Base-by-base conservation (phyloP, 2,888 invertebrate genomes). In the Machimus atricapillus region DNA sequence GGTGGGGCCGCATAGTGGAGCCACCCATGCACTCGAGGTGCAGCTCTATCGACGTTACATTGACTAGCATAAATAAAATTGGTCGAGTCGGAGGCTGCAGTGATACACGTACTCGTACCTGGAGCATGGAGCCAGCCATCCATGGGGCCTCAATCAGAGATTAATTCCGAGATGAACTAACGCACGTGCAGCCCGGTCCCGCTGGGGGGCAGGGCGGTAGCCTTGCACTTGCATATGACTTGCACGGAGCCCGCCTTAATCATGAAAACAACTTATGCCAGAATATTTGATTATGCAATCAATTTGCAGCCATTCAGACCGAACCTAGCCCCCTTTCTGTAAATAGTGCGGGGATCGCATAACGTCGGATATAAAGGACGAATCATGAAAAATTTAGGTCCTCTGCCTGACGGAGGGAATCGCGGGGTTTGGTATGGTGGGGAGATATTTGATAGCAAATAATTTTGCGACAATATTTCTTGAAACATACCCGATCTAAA, bases 211-310 rank as follows among this genome's bases (percentile, higher is more conserved):
- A 23, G 14, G 9, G 9, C 34, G 23, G 34, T 14, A 1, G n/a
- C n/a, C 8, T 2, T 76, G 34, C 76, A 76, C n/a, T 34, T 76
- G 76, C 76, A 78, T 43, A 43, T 78, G 23, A 43, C 43, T 78
- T 78, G 27, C 43, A 78, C 78, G 78, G 23, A 78, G 34, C n/a
- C 12, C 79, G 34, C 37, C 27, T 82, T 82, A 82, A 82, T 79
- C 82, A 56, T 14, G 58, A 56, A 27, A 82, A 58, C 52, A 82
- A 82, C 82, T 58, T 82, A 58, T 58, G 82, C 82, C 82, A 82
- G 82, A 58, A 82, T 58, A 82, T 82, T 58, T 58, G 82, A 82
- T 82, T 82, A 82, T 82, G 82, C 56, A 82, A 82, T 82, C 82
- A 82, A 82, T 82, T 82, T 82, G 82, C 82, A 56, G 23, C 78